Evolutionary conservation across 2,113 vertebrate species (phyloP).

Genomic region (Falcunculus frontatus): DNA sequence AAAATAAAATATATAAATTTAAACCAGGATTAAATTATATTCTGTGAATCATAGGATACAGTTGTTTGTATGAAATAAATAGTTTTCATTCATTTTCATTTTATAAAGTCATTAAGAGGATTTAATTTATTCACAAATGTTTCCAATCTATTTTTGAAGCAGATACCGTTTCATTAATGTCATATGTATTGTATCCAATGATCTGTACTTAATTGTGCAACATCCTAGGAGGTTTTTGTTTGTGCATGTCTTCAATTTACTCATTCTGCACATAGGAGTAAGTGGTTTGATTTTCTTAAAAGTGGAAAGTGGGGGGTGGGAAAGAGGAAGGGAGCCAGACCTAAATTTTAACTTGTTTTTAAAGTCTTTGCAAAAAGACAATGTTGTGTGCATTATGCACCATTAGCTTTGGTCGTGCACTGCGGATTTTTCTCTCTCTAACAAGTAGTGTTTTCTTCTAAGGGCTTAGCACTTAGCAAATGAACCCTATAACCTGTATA

Average conservation of each 20-base stretch:
- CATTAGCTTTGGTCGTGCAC: conserved; percentile 49
- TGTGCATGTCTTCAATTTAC: conserved; percentile 50
- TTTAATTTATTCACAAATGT: conserved; percentile 51
- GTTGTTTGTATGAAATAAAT: conserved; percentile 7
- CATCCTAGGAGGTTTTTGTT: conserved; percentile 40
- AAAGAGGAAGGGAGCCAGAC: conserved; percentile 28
- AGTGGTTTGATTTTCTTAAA: conserved; percentile 45
- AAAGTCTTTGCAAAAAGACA: conserved; percentile 45
- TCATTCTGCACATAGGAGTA: conserved; percentile 35
- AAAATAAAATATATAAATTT: not conserved
- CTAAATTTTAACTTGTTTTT: conserved; percentile 41
- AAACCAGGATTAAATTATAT: not conserved
- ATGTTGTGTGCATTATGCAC: conserved; percentile 38
- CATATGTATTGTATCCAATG: conserved; percentile 41
- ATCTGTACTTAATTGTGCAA: conserved; percentile 52
- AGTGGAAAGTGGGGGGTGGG: not conserved
- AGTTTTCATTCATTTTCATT: conserved; percentile 47
- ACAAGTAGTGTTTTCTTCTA: conserved; percentile 63
- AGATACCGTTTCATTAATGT: conserved; percentile 55
- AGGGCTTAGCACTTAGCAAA: conserved; percentile 65
- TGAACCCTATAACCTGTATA: conserved; percentile 73
- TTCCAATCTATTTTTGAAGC: conserved; percentile 55
- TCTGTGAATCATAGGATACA: not conserved
- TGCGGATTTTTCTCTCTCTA: conserved; percentile 62
- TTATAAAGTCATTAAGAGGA: conserved; percentile 25